Conservation (phyloP, 2,113 vertebrate genomes). For the Hydrochoerus hydrochaeris region DNA sequence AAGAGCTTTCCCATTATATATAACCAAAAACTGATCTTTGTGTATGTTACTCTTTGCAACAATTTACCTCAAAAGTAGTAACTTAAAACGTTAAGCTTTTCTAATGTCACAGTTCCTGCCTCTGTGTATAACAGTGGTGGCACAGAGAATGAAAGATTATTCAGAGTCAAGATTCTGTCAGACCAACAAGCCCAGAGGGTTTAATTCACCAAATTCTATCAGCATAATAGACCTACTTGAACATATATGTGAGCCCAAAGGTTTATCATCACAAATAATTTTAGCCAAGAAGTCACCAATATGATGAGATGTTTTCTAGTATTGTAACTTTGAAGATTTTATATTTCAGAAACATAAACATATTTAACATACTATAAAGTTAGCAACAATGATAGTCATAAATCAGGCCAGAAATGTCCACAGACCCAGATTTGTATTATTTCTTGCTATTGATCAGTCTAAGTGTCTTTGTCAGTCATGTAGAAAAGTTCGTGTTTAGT, state of each 20-base stretch:
- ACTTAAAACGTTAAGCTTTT: neutral
- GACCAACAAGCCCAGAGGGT: neutral
- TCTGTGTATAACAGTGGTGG: neutral
- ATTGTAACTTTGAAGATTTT: neutral
- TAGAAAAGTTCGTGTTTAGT: neutral
- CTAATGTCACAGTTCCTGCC: neutral
- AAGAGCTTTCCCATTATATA: neutral
- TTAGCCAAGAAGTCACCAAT: neutral
- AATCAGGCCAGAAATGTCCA: neutral
- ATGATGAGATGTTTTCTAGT: neutral
- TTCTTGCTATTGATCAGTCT: neutral
- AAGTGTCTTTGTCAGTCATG: neutral
- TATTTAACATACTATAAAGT: neutral
- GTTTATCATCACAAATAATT: neutral
- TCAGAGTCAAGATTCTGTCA: neutral
- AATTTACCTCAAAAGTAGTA: neutral
- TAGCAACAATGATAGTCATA: neutral
- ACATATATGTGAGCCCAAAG: neutral
- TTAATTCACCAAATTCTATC: neutral
- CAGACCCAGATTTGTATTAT: neutral
- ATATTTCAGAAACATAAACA: neutral
- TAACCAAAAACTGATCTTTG: neutral
- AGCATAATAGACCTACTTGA: neutral
- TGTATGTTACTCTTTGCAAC: neutral
- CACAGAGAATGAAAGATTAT: neutral